These are phyloP conservation scores for Crotalus viridis DNA, from an alignment of 2,113 vertebrate genomes.

Conservation along the genomic window DNA sequence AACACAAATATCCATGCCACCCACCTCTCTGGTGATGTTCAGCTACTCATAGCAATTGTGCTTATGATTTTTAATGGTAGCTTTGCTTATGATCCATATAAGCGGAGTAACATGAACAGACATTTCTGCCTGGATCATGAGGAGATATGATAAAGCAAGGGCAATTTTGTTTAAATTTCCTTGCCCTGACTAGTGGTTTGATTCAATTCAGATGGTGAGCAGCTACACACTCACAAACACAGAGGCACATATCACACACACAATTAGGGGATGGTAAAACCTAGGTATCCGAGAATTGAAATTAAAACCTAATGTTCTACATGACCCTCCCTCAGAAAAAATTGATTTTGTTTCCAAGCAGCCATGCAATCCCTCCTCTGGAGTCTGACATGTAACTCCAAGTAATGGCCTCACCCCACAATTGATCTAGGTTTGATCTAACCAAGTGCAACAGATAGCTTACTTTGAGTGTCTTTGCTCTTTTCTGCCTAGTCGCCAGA, in stretches of 20 bases:
- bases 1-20: not conserved
- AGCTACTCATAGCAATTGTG: not conserved
- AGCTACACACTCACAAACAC: not conserved
- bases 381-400: not conserved
- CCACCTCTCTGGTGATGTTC: not conserved
- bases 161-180: not conserved
- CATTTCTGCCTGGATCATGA: not conserved
- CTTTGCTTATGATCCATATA: not conserved
- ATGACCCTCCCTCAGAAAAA: not conserved
- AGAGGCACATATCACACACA: not conserved
- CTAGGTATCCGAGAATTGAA: not conserved
- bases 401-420: not conserved
- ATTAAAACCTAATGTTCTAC: not conserved
- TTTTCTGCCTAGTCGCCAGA: not conserved
- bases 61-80: not conserved
- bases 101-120: not conserved
- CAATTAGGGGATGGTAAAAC: not conserved
- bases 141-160: not conserved
- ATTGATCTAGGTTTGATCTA: not conserved
- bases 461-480: not conserved
- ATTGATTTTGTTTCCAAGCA: not conserved
- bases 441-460: not conserved
- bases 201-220: not conserved
- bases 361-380: not conserved
- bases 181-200: not conserved